Evolutionary conservation across 1,140 invertebrate species (phyloP), one percentile per base, ranked within the genome.

Genomic region (Drosophila sturtevanti): DNA sequence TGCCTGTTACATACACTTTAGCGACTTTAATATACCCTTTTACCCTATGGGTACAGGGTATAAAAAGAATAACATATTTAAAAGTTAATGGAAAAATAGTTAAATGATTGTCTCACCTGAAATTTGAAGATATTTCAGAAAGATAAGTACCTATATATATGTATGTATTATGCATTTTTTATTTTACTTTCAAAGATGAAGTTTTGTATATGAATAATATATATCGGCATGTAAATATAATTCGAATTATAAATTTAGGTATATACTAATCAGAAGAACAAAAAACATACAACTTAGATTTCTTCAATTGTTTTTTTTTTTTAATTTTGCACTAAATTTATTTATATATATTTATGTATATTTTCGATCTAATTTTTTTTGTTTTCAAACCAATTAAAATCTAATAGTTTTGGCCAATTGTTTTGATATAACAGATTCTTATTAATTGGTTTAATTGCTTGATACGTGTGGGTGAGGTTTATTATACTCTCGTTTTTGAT

Each of bases 381-480:
- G 38, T 41, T n/a, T 31, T 48, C 41, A 48, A 48, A 48, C 16
- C 41, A 48, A 48, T 48, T 48, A 52, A 37, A 5, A 31, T 24
- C 63, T 37, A 60, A 63, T 21, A 65, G 63, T 63, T 68, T 84
- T 82, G 77, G 73, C 81, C 77, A 81, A 81, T 77, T 22, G n/a
- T 44, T 71, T 21, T 35, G 35, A 35, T 35, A 65, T 71, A 55
- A 66, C 55, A 73, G 41, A 44, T 27, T 51, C 16, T 62, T n/a
- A 24, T 12, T 24, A 56, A 55, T 16, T 56, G 22, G 2, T 35
- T 14, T 12, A 11, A 14, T 18, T 54, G 3, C 21, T 27, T 48
- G 16, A 48, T 48, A 48, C 41, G 18, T 38, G 37, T n/a, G 4
- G 37, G 37, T n/a, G 16, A 21, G 7, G 7, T 5, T 44, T 67